A percentile compares a stretch with the other conserved stretches of the same genome.
phyloP scores from a whole-genome alignment of 2,797 vertebrate species.

The Zalophus californianus region DNA sequence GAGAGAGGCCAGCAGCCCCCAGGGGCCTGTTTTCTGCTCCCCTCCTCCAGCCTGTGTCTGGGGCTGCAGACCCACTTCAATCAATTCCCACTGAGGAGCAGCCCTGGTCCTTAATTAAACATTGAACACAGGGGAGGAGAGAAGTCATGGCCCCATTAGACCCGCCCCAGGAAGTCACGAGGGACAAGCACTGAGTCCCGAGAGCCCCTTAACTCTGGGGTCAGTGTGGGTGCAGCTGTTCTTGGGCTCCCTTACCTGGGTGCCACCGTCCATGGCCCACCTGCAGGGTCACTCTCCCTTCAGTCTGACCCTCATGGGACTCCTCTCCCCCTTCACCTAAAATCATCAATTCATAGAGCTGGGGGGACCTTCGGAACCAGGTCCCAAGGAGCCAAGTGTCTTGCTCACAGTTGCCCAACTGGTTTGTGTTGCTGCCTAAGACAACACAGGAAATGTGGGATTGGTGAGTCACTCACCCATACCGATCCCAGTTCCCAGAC shows the following conservation, averaged over 20 bases:
- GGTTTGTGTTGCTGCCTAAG: not conserved
- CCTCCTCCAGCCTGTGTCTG: not conserved
- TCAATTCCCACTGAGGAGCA: not conserved
- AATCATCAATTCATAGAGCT: not conserved
- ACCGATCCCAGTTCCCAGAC: not conserved
- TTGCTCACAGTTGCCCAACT: not conserved
- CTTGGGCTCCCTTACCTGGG: not conserved
- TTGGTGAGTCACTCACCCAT: not conserved
- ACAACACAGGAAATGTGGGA: not conserved
- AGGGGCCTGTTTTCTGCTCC: not conserved
- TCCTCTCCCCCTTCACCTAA: not conserved
- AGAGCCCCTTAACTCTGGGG: too few species aligned
- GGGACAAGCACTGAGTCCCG: not conserved
- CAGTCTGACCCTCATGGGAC: not conserved
- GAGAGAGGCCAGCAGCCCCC: not conserved
- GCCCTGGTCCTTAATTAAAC: not conserved
- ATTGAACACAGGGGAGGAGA: not conserved
- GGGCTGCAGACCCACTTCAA: slow-evolving; percentile 17
- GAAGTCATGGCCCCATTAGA: not conserved
- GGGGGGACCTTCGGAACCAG: not conserved
- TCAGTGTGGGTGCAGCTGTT: not conserved
- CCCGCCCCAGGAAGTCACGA: not conserved
- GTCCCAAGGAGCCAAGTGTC: not conserved
- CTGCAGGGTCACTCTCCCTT: not conserved
- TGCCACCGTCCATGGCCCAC: not conserved